Evolutionary conservation across 2,888 invertebrate genomes (phyloP).

Genomic region (Morinoia aosen): DNA sequence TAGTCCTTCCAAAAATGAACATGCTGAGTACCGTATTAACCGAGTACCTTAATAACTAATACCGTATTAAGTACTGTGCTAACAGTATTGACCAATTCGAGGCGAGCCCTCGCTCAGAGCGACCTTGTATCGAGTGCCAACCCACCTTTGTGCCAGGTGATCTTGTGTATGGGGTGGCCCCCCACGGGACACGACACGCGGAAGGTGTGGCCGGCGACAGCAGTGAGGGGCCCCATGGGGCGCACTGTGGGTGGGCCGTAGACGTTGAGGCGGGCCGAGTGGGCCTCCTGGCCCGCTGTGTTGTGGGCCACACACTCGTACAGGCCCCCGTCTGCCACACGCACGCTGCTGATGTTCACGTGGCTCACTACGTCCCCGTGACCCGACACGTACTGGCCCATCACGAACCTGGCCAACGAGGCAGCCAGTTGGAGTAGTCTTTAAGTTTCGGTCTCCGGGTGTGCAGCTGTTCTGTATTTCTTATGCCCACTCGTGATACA

Average conservation of each 20-base stretch:
- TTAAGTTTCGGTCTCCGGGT: no score
- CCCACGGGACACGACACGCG: conserved; percentile 85
- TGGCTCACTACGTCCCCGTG: conserved; percentile 87
- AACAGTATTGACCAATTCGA: background rate
- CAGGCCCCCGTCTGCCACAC: conserved; percentile 86
- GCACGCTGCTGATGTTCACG: conserved; percentile 85
- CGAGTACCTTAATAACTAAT: no score
- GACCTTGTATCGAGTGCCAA: background rate
- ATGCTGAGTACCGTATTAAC: no score
- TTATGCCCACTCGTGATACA: no score
- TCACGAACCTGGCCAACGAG: conserved; percentile 77
- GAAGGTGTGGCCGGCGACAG: conserved; percentile 86
- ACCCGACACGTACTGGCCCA: conserved; percentile 81
- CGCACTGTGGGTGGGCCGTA: conserved; percentile 85
- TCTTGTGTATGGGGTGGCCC: conserved; percentile 79
- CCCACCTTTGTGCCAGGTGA: conserved; percentile 84
- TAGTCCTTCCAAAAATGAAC: background rate
- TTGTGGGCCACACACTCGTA: conserved; percentile 84
- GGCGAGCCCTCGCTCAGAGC: background rate
- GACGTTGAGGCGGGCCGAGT: conserved; percentile 88
- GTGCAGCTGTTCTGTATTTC: no score
- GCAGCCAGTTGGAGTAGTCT: no score
- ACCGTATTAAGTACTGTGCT: no score
- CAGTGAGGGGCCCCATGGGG: conserved; percentile 88
- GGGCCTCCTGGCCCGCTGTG: conserved; percentile 81